Conservation (phyloP, 1,140 invertebrate genomes). For the Saccostrea glomerata region DNA sequence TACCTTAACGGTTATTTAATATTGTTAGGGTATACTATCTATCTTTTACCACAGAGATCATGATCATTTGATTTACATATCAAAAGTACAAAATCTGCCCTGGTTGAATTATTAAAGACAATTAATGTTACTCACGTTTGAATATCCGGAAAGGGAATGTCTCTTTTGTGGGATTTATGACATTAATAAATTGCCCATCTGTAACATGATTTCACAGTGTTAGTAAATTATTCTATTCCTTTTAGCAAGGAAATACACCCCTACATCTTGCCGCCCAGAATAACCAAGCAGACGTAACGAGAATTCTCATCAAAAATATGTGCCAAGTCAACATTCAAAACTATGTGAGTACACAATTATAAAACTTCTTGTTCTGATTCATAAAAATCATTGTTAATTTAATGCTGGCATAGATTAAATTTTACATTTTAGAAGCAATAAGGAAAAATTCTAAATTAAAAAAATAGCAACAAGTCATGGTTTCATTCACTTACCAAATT, state of each 20-base stretch:
- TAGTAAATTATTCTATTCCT: conserved; percentile 60
- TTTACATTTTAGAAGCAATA: no score
- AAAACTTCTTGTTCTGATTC: no score
- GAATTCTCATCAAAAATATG: conserved; percentile 85
- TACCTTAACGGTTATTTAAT: not conserved
- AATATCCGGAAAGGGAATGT: conserved; percentile 3
- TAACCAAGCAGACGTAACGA: conserved; percentile 86
- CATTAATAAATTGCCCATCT: conserved; percentile 11
- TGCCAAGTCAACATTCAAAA: conserved; percentile 87
- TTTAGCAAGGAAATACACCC: conserved; percentile 87
- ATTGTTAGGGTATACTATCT: not conserved
- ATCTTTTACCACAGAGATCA: not conserved
- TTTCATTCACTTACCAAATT: no score
- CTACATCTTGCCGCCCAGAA: conserved; percentile 88
- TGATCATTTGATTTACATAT: not conserved
- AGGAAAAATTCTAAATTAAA: no score
- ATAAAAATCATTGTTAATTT: no score
- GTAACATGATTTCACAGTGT: not conserved
- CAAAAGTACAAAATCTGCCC: not conserved
- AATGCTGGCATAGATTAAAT: no score
- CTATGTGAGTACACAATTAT: conserved; percentile 81
- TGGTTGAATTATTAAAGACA: conserved; percentile 13
- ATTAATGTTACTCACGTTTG: not conserved
- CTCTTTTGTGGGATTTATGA: not conserved
- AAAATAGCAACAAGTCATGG: no score